phyloP scores from a whole-genome alignment of 1,140 invertebrate genomes.

The Mylabris phalerata region DNA sequence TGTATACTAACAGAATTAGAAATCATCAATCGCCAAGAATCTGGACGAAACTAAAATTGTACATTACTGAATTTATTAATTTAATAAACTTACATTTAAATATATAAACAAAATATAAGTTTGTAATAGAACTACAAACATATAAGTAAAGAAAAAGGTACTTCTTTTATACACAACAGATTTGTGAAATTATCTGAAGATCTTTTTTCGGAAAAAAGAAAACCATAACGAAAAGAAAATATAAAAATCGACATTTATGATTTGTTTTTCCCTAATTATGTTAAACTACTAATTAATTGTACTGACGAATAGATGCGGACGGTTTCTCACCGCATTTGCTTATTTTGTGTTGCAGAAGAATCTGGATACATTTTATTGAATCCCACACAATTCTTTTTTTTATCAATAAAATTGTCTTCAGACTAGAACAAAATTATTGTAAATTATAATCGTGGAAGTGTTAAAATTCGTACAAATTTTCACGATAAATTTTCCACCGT shows the following conservation, averaged over 20 bases:
- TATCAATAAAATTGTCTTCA: no score
- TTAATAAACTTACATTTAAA: constrained; percentile 17
- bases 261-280: constrained; percentile 8
- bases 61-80: constrained; percentile 3
- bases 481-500: neutral
- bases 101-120: constrained; percentile 11
- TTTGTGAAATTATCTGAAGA: no score
- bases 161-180: constrained; percentile 12
- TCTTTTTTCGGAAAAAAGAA: no score
- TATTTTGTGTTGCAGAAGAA: no score
- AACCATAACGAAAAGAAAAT: constrained; percentile 1
- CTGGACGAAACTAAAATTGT: no score
- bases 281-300: constrained; percentile 10
- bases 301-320: constrained; percentile 15
- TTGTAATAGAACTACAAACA: constrained; percentile 15
- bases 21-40: no score
- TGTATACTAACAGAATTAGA: no score
- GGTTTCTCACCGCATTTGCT: constrained; percentile 8
- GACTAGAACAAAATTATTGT: no score
- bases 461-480: no score
- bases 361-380: no score
- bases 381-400: no score
- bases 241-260: constrained; percentile 7
- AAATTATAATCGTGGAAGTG: no score
- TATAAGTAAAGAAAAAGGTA: constrained; percentile 3